Evolutionary conservation across 2,888 invertebrate genomes (phyloP), one percentile per base, ranked within the genome.

Genomic region (Tachina lurida): DNA sequence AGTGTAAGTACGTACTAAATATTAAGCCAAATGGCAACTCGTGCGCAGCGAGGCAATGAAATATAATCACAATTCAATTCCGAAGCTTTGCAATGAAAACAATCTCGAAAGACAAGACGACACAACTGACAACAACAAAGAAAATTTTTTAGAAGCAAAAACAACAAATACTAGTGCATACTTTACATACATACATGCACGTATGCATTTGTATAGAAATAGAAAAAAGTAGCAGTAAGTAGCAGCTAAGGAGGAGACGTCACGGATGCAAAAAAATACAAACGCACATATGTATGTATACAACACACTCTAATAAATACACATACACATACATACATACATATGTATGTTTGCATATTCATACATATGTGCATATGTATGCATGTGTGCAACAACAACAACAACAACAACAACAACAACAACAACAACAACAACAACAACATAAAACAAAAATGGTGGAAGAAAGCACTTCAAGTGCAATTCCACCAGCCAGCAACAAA

Each of bases 41-140:
- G 86, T 87, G 87, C 84, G 87, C 87, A 87, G 81, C 86, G 84
- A 88, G 83, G 87, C 87, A 87, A 87, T 87, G 88, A 88, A 88
- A 88, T 84, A 81, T 85, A 87, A 88, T 88, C 87, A 81, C 87
- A 87, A 86, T 88, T 87, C 87, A 87, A 88, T 88, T 75, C 78
- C 31, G 76, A 79, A 78, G 79, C 86, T 73, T 71, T 83, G 76
- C 39, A 67, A 60, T 67, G 73, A 75, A 75, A 68, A 54, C 22
- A 86, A 80, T 76, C 71, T 19, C n/a, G n/a, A 62, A 82, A 82
- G 75, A 70, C 62, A 75, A 84, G 84, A 83, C 78, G 81, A 84
- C 60, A 60, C 75, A 65, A 71, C 63, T 68, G 63, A 19, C 70
- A 78, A 65, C 71, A 81, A 76, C 62, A 73, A 73, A 71, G 58